Evolutionary conservation across 2,113 vertebrate genomes (phyloP), one percentile per base, ranked within the genome.

Genomic region (Rhabdomys dilectus): DNA sequence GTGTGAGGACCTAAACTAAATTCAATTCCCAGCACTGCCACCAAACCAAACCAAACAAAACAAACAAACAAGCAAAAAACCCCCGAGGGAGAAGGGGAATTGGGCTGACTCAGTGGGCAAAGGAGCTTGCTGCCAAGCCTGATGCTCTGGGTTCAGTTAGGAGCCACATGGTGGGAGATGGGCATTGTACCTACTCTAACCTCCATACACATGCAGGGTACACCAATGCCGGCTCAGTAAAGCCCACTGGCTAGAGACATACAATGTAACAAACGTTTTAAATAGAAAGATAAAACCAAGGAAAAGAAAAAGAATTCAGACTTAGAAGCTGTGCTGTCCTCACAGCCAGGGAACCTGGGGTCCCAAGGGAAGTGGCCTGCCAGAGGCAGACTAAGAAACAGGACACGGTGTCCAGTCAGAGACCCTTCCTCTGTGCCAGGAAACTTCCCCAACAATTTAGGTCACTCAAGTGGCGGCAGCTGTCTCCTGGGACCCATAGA

Each of bases 381-480:
- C 0, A 0, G 62, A 80, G 9, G 66, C 36, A 6, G 1, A 36
- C 17, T 3, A 2, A 36, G 22, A 9, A 70, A 62, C 5, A 29
- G 75, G 51, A 39, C 0, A 0, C 24, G 0, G 36, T 36, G n/a
- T 17, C 24, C 11, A 5, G 53, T 24, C 36, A 6, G 42, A 66
- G 88, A 68, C 53, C 76, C 42, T 34, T 66, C 31, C 73, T 62
- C 85, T n/a, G 6, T 29, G 42, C 85, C 10, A 16, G 3, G 39
- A 64, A 60, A 39, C 58, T 95, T 96, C 81, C 15, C 0, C 72
- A 88, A 88, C 76, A 75, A 45, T 53, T 64, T 53, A 26, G 70
- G 0, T 60, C 66, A 26, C 31, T 8, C 39, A 80, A n/a, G 16
- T 36, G 16, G 62, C 3, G 4, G 24, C 7, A 34, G 88, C 31